Evolutionary conservation across 2,113 vertebrate species (phyloP).

Genomic region (Charadrius vociferus): DNA sequence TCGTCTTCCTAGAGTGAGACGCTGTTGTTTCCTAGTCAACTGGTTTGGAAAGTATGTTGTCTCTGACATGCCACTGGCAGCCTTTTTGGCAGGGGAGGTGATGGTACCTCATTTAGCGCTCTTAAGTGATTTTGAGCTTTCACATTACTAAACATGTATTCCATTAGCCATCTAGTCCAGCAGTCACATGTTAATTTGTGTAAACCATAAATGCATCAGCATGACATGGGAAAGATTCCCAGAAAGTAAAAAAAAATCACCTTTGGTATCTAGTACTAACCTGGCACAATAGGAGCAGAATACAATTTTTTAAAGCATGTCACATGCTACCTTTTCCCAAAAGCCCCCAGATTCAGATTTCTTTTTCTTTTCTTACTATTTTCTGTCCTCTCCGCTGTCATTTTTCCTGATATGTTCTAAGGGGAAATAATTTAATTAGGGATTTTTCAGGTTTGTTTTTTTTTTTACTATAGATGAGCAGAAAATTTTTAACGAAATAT

Average conservation of each 20-base stretch:
- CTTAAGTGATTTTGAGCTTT: not conserved
- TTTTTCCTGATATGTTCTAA: not conserved
- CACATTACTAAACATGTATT: slow-evolving; percentile 18
- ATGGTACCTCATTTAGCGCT: not conserved
- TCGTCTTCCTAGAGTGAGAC: not conserved
- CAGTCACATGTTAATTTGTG: not conserved
- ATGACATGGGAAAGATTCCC: not conserved
- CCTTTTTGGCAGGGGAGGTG: not conserved
- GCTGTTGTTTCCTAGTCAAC: not conserved
- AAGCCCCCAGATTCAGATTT: not conserved
- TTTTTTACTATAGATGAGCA: not conserved
- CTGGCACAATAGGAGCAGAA: not conserved
- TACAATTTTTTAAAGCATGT: not conserved
- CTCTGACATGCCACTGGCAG: not conserved
- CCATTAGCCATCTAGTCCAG: not conserved
- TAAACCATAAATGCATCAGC: not conserved
- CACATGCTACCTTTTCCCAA: not conserved
- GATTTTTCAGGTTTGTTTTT: not conserved
- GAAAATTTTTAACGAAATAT: not conserved
- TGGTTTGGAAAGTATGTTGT: not conserved
- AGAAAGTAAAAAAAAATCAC: not conserved
- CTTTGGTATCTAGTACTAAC: not conserved
- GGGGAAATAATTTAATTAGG: not conserved
- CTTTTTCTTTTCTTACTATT: not conserved
- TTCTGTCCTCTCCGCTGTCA: not conserved